These are phyloP conservation scores for Diplodus puntazzo DNA, from an alignment of 2,797 vertebrate genomes.

Conservation along the genomic window DNA sequence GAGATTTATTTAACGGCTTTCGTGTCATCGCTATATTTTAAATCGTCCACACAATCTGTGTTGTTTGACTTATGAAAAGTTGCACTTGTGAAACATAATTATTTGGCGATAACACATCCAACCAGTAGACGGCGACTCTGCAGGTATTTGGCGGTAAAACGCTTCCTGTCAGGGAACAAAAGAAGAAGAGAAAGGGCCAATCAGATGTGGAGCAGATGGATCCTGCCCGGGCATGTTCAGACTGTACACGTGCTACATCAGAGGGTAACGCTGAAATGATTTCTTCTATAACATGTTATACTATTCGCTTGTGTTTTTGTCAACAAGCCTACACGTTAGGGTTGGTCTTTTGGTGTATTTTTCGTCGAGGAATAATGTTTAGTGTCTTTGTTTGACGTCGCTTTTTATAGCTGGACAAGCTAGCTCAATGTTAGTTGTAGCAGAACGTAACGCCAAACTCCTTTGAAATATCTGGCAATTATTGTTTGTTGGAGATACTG, in stretches of 20 bases:
- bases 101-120: not conserved
- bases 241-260: constrained; percentile 35
- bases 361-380: accelerated
- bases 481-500: accelerated
- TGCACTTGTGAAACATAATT: too few relatives aligned
- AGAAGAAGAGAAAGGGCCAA: constrained; percentile 60
- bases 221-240: constrained; percentile 30
- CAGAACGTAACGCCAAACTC: not conserved
- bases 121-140: constrained; percentile 12
- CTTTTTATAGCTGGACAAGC: not conserved
- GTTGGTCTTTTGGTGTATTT: accelerated
- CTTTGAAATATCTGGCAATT: not conserved
- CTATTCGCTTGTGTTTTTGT: not conserved
- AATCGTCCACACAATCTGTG: too few relatives aligned
- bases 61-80: not conserved
- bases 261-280: constrained; percentile 9
- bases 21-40: too few relatives aligned
- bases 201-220: not conserved
- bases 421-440: not conserved
- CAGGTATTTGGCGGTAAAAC: accelerated
- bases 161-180: not conserved
- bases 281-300: accelerated
- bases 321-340: accelerated
- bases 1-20: too few relatives aligned
- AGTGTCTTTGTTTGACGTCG: accelerated